These are phyloP conservation scores for Agrilus planipennis DNA, from an alignment of 1,140 invertebrate genomes.

Conservation along the genomic window DNA sequence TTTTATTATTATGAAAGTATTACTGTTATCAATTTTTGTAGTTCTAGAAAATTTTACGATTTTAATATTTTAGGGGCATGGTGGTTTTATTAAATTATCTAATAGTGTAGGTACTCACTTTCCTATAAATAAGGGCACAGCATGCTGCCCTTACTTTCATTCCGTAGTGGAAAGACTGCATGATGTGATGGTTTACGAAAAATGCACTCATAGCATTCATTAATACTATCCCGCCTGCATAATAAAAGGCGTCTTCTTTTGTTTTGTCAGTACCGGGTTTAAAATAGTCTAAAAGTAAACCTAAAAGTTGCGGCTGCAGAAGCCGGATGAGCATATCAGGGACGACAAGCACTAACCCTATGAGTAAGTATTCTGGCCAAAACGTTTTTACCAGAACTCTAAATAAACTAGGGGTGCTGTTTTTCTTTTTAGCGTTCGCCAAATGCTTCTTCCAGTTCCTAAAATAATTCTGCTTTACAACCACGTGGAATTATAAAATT, in stretches of 20 bases:
- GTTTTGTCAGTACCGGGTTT: constrained; percentile 27
- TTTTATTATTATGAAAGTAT: too few species aligned
- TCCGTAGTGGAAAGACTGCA: constrained; percentile 45
- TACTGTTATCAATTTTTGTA: too few species aligned
- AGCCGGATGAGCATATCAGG: constrained; percentile 27
- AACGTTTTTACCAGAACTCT: constrained; percentile 34
- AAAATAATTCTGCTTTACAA: too few species aligned
- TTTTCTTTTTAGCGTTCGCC: constrained; percentile 22
- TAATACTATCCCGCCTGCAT: constrained; percentile 45
- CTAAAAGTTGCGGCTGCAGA: constrained; percentile 39
- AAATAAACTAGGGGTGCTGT: constrained; percentile 29
- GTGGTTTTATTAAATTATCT: too few species aligned
- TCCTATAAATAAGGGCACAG: constrained; percentile 56
- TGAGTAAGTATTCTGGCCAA: constrained; percentile 30
- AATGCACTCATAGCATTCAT: constrained; percentile 40
- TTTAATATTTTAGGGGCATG: too few species aligned
- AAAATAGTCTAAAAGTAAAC: constrained; percentile 42
- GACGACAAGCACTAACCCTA: constrained; percentile 25
- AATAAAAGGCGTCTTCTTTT: constrained; percentile 40
- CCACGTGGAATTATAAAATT: too few species aligned
- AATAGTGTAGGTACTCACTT: constrained; percentile 33
- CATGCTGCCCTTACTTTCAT: constrained; percentile 47
- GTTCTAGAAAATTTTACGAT: too few species aligned
- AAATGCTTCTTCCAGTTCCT: constrained; percentile 34
- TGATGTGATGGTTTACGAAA: constrained; percentile 46